Evolutionary conservation across 2,797 vertebrate genomes (phyloP).

Genomic region (Poecilia velifera): DNA sequence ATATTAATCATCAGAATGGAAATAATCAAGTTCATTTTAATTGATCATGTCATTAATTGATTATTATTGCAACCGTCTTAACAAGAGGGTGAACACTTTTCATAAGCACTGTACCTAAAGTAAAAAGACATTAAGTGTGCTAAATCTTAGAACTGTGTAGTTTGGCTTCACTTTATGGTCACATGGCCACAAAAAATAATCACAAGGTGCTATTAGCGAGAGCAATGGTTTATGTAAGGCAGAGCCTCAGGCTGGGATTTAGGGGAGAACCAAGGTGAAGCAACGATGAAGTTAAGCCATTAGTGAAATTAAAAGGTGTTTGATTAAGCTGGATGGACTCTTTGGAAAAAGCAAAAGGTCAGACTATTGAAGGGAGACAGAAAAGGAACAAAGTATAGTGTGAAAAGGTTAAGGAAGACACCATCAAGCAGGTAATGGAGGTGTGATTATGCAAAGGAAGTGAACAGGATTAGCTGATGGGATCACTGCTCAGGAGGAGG

Average conservation of each 20-base stretch:
- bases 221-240: neutral
- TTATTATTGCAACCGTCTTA: no score
- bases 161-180: neutral
- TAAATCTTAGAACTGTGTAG: neutral
- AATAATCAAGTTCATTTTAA: no score
- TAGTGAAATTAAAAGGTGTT: constrained; percentile 22
- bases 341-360: constrained; percentile 30
- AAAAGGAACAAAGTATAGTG: constrained; percentile 22
- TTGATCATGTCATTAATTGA: no score
- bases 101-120: no score
- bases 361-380: constrained; percentile 32
- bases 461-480: constrained; percentile 1
- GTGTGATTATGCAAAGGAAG: constrained; percentile 12
- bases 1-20: no score
- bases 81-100: no score
- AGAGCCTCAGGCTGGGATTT: neutral
- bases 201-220: neutral
- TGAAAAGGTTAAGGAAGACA: constrained; percentile 6
- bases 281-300: constrained; percentile 18
- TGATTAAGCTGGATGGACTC: constrained; percentile 9
- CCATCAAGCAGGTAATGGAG: neutral
- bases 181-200: neutral
- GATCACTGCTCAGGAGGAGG: neutral
- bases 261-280: neutral
- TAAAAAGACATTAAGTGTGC: neutral